phyloP scores from a whole-genome alignment of 2,888 invertebrate genomes.

The Mantis religiosa region DNA sequence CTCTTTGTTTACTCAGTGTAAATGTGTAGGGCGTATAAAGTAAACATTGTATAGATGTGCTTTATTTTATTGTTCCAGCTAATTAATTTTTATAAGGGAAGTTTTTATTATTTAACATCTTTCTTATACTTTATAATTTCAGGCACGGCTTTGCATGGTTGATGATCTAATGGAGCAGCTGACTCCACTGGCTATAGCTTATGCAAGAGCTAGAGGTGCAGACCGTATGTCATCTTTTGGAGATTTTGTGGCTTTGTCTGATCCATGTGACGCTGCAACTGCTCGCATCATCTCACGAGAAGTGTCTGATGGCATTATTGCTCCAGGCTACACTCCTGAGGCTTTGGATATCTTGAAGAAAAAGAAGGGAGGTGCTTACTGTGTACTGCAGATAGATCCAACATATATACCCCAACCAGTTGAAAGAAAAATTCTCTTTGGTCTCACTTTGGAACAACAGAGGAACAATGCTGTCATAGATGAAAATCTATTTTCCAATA shows the following conservation, averaged over 20 bases:
- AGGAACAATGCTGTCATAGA: conserved; percentile 86
- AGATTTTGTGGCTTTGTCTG: conserved; percentile 93
- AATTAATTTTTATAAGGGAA: no score
- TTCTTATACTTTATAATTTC: conserved; percentile 31
- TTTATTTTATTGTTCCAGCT: no score
- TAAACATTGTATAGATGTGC: no score
- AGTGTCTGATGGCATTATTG: conserved; percentile 97
- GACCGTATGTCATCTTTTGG: conserved; percentile 99
- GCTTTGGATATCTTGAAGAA: conserved; percentile 84
- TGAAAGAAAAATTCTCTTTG: conserved; percentile 81
- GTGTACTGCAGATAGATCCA: conserved; percentile 70
- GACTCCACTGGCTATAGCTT: conserved; percentile 82
- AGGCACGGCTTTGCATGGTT: conserved; percentile 91
- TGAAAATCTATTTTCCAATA: conserved; percentile 68
- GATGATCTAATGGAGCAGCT: conserved; percentile 71
- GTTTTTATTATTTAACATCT: background rate
- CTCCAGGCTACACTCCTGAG: conserved; percentile 81
- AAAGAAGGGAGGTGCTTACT: conserved; percentile 62
- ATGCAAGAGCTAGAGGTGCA: conserved; percentile 93
- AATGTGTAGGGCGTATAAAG: no score
- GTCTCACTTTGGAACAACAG: conserved; percentile 79
- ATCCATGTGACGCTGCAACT: conserved; percentile 82
- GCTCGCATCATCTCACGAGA: conserved; percentile 83
- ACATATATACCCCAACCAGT: conserved; percentile 73
- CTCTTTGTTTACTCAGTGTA: no score